Evolutionary conservation across 2,888 invertebrate genomes (phyloP).

Genomic region (Drosophila cyrtoloma): DNA sequence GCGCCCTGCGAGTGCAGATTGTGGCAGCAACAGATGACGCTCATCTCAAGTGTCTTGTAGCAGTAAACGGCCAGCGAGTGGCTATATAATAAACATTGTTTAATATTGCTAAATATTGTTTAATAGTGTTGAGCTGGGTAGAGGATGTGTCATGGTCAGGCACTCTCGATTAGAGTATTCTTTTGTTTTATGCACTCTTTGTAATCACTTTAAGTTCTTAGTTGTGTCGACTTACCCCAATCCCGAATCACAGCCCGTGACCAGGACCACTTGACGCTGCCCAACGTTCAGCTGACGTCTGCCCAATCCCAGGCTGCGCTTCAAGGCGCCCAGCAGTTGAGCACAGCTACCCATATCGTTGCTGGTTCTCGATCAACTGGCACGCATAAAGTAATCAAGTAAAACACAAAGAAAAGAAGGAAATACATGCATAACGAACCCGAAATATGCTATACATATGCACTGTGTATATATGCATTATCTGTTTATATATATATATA

Average conservation of each 20-base stretch:
- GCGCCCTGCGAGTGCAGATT: slow-evolving; percentile 88
- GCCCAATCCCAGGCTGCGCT: slow-evolving; percentile 58
- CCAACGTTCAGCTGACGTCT: slow-evolving; percentile 64
- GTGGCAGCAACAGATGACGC: slow-evolving; percentile 92
- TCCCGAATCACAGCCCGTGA: slow-evolving; percentile 95
- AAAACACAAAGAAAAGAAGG: slow-evolving; percentile 10
- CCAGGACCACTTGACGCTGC: slow-evolving; percentile 87
- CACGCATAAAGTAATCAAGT: slow-evolving; percentile 12
- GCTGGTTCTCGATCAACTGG: slow-evolving; percentile 59
- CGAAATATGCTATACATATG: slow-evolving; percentile 45
- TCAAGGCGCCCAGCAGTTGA: slow-evolving; percentile 58
- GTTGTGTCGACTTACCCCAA: slow-evolving; percentile 87
- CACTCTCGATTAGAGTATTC: background rate
- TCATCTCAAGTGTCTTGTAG: slow-evolving; percentile 85
- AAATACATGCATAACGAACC: slow-evolving; percentile 52
- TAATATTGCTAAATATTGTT: background rate
- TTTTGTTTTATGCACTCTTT: background rate
- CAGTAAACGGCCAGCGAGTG: slow-evolving; percentile 83
- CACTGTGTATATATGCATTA: slow-evolving; percentile 39
- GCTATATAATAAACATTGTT: slow-evolving; percentile 41
- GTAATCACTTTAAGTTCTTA: background rate
- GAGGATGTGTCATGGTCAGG: background rate
- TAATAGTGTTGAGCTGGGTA: background rate
- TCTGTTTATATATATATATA: slow-evolving; percentile 20
- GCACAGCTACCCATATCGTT: slow-evolving; percentile 58